These are phyloP conservation scores for Caenorhabditis brenneri DNA, from an alignment of 1,140 invertebrate species.

Conservation along the genomic window DNA sequence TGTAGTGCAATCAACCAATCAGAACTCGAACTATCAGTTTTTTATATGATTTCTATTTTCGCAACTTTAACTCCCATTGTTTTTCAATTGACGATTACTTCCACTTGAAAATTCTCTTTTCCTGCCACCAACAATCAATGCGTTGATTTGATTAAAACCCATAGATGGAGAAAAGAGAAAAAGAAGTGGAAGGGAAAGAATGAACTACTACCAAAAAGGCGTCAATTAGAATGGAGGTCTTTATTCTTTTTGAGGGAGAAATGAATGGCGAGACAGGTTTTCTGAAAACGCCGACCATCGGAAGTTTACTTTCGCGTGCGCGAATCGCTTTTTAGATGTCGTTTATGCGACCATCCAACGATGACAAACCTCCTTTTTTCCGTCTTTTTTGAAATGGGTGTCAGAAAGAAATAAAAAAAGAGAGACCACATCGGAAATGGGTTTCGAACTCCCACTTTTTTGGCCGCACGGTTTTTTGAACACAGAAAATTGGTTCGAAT, in stretches of 20 bases:
- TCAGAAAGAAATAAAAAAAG: slow-evolving; percentile 18
- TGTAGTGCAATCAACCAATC: not conserved
- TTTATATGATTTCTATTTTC: not conserved
- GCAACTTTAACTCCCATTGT: not conserved
- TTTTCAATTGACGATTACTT: not conserved
- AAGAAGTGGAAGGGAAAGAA: too few species aligned
- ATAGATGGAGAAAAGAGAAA: not conserved
- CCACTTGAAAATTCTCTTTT: not conserved
- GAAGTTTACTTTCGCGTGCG: slow-evolving; percentile 39
- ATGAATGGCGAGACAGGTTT: slow-evolving; percentile 37
- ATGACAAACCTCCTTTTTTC: not conserved
- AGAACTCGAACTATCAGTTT: not conserved
- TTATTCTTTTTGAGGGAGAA: not conserved
- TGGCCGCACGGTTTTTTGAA: not conserved
- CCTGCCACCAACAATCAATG: not conserved
- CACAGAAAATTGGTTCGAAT: not conserved
- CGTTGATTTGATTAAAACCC: slow-evolving; percentile 20
- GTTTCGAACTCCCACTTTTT: not conserved
- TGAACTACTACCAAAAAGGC: not conserved
- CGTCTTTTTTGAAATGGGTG: not conserved
- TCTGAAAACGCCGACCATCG: slow-evolving; percentile 32
- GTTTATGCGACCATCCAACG: slow-evolving; percentile 3
- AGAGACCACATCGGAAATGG: not conserved
- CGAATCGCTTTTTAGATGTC: not conserved
- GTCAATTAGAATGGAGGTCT: slow-evolving; percentile 14